phyloP scores from a whole-genome alignment of 2,797 vertebrate species.

The Sebastes itinus region DNA sequence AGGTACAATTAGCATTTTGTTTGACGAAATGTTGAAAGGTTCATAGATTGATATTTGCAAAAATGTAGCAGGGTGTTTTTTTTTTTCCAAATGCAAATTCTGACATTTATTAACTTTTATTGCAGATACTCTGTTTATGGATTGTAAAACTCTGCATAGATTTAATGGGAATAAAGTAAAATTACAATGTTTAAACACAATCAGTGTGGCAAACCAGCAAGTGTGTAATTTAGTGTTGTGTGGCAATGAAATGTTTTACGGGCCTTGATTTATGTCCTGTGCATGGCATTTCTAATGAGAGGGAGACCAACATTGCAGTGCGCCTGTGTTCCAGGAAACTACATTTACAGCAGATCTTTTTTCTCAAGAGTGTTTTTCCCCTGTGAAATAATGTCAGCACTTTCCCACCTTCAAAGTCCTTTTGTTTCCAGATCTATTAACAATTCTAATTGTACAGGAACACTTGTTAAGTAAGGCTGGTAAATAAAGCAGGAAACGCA shows the following conservation, averaged over 20 bases:
- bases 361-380: slow-evolving; percentile 94
- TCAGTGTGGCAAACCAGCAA: slow-evolving; percentile 94
- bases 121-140: slow-evolving; percentile 98
- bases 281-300: slow-evolving; percentile 98
- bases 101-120: slow-evolving; percentile 99
- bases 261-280: slow-evolving; percentile 98
- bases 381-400: slow-evolving; percentile 99
- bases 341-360: slow-evolving; percentile 92
- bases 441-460: slow-evolving; percentile 99
- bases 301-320: slow-evolving; percentile 94
- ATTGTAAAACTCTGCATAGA: slow-evolving; percentile 99
- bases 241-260: slow-evolving; percentile 99
- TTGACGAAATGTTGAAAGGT: slow-evolving; percentile 99
- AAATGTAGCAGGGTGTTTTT: slow-evolving; percentile 91
- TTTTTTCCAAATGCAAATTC: slow-evolving; percentile 95
- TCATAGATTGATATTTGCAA: slow-evolving; percentile 99
- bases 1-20: slow-evolving; percentile 99
- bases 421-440: slow-evolving; percentile 99
- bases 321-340: slow-evolving; percentile 98
- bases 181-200: slow-evolving; percentile 99
- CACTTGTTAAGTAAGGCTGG: slow-evolving; percentile 97
- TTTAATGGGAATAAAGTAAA: slow-evolving; percentile 99
- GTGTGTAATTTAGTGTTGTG: slow-evolving; percentile 99
- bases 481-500: slow-evolving; percentile 98
- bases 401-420: slow-evolving; percentile 99